Evolutionary conservation across 2,888 invertebrate species (phyloP).

Genomic region (Limnephilus rhombicus): DNA sequence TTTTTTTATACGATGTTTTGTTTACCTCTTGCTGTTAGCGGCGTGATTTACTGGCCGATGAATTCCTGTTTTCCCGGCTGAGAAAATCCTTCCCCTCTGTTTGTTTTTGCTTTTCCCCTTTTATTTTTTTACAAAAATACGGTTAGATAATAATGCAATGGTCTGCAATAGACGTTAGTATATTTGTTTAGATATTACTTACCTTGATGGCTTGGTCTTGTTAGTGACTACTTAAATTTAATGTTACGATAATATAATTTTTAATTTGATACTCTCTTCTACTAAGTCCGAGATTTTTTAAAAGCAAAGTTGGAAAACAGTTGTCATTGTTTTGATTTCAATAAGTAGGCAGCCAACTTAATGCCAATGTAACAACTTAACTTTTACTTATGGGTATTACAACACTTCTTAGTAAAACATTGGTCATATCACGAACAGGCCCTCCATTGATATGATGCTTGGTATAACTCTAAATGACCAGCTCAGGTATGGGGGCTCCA

Average conservation of each 20-base stretch:
- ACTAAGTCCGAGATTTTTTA: not conserved
- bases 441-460: no score
- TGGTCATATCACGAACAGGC: no score
- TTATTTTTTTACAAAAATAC: not conserved
- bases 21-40: not conserved
- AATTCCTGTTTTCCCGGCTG: slow-evolving; percentile 15
- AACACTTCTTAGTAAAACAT: no score
- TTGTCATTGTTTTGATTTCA: no score
- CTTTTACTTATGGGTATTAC: no score
- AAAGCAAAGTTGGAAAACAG: no score
- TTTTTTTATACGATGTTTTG: not conserved
- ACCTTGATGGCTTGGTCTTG: not conserved
- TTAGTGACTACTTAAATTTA: not conserved
- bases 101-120: not conserved
- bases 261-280: not conserved
- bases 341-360: no score
- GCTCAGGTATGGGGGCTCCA: no score
- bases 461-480: no score
- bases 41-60: slow-evolving; percentile 6
- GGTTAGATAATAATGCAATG: not conserved
- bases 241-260: not conserved
- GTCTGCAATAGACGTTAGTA: not conserved
- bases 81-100: slow-evolving; percentile 5
- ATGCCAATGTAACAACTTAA: no score
- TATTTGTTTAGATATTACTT: not conserved